Base-by-base conservation (phyloP, 1,140 invertebrate genomes). In the Drosophila sechellia region DNA sequence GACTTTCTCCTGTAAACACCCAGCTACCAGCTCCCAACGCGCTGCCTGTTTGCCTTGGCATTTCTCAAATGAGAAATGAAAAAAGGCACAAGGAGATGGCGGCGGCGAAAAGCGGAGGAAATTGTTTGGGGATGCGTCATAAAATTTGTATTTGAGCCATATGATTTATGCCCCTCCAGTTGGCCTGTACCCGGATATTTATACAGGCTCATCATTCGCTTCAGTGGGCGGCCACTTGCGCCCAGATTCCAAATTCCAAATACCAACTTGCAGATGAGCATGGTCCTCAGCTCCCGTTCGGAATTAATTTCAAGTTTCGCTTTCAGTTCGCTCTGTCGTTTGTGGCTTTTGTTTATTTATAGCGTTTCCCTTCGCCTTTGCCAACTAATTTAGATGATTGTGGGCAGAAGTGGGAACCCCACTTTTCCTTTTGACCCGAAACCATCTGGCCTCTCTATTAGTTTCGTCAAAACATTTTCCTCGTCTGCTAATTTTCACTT, bases 221-320 rank as follows among this genome's bases (percentile, higher is more conserved):
- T 43, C 69, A 56, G 60, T 66, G 60, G 46, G 40, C 17, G 43
- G 43, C 22, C 4, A 12, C 31, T 15, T 8, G 17, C 13, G 13
- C 37, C 12, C 27, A 53, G 42, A 63, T 63, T 39, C 13, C 13
- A 3, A 4, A 13, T n/a, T 2, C 39, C 42, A 20, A 8, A 15
- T 20, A 17, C 42, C 42, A 43, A 10, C 8, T 17, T 11, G 17
- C 15, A 17, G 5, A 43, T 17, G 17, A 17, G 17, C 17, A 17
- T 17, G 17, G 17, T 11, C 40, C 40, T 10, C 15, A 45, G 42
- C 74, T 46, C 48, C 31, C 31, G 8, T 6, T 45, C 25, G 63
- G 70, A 75, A 86, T 86, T 87, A 87, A 87, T 86, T 86, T 84
- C 81, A 77, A 85, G 74, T 80, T 86, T 81, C 78, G 61, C 81